phyloP scores from a whole-genome alignment of 2,113 vertebrate genomes.

The Prionailurus bengalensis region DNA sequence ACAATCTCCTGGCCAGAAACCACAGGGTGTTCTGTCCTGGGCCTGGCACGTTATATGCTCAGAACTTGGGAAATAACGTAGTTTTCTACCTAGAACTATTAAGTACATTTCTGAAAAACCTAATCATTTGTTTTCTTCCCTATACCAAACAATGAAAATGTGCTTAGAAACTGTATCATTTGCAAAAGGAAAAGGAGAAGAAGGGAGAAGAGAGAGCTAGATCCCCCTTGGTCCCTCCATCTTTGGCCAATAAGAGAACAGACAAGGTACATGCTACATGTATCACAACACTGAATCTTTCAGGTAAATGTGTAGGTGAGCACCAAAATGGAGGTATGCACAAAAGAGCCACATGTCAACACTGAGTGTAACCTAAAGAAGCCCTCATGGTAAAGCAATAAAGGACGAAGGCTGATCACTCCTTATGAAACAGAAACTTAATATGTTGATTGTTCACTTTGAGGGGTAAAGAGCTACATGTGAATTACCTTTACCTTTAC shows the following conservation, averaged over 20 bases:
- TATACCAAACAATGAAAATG: not conserved
- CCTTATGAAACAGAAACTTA: not conserved
- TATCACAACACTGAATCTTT: not conserved
- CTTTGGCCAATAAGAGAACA: not conserved
- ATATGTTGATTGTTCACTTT: not conserved
- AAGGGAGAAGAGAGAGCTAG: not conserved
- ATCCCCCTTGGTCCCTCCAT: accelerated
- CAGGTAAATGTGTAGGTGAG: not conserved
- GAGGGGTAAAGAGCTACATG: not conserved
- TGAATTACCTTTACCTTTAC: not conserved
- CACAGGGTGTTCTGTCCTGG: not conserved
- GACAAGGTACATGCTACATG: not conserved
- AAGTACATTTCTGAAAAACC: not conserved
- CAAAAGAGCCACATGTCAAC: not conserved
- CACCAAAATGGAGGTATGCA: not conserved
- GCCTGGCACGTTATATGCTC: not conserved
- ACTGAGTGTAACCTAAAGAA: not conserved
- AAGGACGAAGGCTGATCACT: not conserved
- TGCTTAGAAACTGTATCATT: not conserved
- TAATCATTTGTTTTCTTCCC: not conserved
- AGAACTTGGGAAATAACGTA: not conserved
- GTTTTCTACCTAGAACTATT: not conserved
- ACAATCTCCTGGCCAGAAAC: not conserved
- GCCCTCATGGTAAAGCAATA: not conserved
- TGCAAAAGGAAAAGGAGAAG: not conserved